Conservation (phyloP, 2,888 invertebrate genomes). For the Callyntrura guangdongensis region DNA sequence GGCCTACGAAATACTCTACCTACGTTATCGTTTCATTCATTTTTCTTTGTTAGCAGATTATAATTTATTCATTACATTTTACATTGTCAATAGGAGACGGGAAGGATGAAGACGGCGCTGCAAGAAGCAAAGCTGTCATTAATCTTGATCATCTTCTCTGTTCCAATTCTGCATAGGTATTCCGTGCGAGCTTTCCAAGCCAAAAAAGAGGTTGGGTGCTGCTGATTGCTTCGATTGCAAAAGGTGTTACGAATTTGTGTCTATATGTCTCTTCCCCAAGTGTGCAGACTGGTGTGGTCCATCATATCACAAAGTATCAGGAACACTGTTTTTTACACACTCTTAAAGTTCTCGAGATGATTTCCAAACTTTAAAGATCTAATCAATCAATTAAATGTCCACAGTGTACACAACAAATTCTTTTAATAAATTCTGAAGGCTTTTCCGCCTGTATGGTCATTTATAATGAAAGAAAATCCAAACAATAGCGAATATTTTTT, state of each 20-base stretch:
- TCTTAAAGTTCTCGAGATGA: not conserved
- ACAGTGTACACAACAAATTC: not conserved
- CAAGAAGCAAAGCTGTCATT: conserved; percentile 8
- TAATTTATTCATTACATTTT: not conserved
- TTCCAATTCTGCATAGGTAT: conserved; percentile 30
- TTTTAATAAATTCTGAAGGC: conserved; percentile 29
- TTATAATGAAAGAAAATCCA: not conserved
- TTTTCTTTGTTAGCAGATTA: not conserved
- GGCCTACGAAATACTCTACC: not conserved
- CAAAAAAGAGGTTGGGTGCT: not conserved
- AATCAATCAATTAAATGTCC: conserved; percentile 1
- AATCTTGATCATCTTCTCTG: conserved; percentile 25
- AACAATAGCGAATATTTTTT: not conserved
- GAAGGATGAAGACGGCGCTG: not conserved
- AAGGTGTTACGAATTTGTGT: not conserved
- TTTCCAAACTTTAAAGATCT: not conserved
- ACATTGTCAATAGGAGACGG: conserved; percentile 9
- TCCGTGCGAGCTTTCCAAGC: not conserved
- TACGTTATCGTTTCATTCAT: too few relatives aligned
- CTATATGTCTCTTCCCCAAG: not conserved
- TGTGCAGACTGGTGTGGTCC: not conserved
- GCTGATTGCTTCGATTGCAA: too few relatives aligned
- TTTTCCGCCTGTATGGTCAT: conserved; percentile 5
- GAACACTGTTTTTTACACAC: not conserved
- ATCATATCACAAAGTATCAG: not conserved